Evolutionary conservation across 2,113 vertebrate species (phyloP).

Genomic region (Conger conger): DNA sequence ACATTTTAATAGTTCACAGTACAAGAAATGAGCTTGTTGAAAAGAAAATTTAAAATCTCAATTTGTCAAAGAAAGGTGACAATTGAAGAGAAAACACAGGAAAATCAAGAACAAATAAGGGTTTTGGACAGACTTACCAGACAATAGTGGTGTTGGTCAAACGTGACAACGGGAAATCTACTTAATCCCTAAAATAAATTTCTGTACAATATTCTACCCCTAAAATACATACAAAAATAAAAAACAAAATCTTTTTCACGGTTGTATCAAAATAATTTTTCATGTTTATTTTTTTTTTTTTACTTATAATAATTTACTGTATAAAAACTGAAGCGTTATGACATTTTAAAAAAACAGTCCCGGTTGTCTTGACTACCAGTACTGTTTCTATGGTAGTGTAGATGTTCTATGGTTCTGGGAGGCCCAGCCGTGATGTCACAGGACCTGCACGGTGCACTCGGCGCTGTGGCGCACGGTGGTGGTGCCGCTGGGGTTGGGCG

Average conservation of each 20-base stretch:
- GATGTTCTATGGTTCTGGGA: neutral
- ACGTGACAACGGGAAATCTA: neutral
- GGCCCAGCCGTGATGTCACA: conserved; percentile 13
- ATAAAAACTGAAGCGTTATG: neutral
- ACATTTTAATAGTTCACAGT: neutral
- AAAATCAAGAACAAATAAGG: neutral
- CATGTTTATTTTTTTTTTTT: neutral
- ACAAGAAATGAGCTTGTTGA: neutral
- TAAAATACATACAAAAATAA: conserved; percentile 20
- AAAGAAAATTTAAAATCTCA: neutral
- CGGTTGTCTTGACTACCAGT: neutral
- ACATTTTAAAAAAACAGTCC: neutral
- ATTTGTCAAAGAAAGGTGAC: neutral
- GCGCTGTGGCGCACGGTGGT: conserved; percentile 27
- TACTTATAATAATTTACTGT: conserved; percentile 30
- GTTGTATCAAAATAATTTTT: conserved; percentile 29
- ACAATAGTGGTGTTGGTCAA: neutral
- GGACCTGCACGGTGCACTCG: conserved; percentile 35
- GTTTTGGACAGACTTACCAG: neutral
- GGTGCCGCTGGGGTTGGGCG: neutral
- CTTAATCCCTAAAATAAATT: neutral
- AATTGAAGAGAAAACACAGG: neutral
- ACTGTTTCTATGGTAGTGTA: neutral
- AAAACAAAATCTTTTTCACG: neutral
- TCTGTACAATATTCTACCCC: neutral